Conservation (phyloP, 1,140 invertebrate genomes). For the Vanessa tameamea region DNA sequence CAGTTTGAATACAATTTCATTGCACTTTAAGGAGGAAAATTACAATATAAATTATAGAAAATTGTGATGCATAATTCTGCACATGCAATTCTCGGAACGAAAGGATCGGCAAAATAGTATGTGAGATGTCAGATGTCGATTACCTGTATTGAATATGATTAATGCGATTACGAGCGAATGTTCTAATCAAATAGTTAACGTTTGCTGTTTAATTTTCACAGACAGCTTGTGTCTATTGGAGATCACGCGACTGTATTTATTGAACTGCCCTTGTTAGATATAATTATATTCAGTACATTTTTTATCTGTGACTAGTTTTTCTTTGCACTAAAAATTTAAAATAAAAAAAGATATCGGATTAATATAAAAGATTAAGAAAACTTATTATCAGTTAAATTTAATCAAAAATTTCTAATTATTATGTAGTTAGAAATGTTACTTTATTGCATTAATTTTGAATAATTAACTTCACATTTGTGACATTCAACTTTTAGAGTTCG, state of each 20-base stretch:
- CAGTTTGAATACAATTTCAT: background rate
- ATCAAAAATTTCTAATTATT: no score
- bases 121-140: constrained; percentile 25
- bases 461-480: no score
- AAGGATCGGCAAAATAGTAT: background rate
- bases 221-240: constrained; percentile 9
- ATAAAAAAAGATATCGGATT: no score
- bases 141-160: constrained; percentile 23
- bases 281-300: constrained; percentile 5
- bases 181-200: constrained; percentile 29
- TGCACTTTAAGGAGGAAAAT: constrained; percentile 3
- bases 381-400: no score
- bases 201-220: constrained; percentile 26
- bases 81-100: constrained; percentile 23
- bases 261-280: constrained; percentile 11
- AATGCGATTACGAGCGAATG: constrained; percentile 24
- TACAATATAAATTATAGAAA: constrained; percentile 6
- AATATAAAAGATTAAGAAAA: no score
- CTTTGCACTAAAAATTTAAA: no score
- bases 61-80: constrained; percentile 8
- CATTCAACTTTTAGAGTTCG: no score
- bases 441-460: no score
- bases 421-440: no score
- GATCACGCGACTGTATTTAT: constrained; percentile 22
- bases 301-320: background rate